These are phyloP conservation scores for Alouatta palliata DNA, from an alignment of 2,113 vertebrate species.

Conservation along the genomic window DNA sequence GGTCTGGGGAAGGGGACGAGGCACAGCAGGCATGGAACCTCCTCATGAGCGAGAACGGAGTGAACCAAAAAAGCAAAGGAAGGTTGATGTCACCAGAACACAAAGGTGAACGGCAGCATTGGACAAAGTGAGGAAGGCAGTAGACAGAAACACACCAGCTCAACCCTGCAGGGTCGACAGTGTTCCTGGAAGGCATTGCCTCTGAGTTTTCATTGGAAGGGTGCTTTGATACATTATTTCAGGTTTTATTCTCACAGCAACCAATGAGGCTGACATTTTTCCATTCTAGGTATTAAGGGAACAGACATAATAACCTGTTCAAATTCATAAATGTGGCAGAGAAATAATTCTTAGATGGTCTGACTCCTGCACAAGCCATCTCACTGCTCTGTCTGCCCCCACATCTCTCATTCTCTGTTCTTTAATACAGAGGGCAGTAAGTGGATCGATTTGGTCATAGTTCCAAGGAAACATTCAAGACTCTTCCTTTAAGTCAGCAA, in stretches of 20 bases:
- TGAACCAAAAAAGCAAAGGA: neutral
- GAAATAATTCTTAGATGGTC: neutral
- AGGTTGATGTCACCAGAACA: neutral
- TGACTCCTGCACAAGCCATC: neutral
- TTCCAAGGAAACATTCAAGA: neutral
- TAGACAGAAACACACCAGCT: neutral
- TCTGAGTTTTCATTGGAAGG: neutral
- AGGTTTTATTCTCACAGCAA: neutral
- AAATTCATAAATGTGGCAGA: neutral
- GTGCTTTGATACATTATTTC: neutral
- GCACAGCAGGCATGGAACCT: too few relatives aligned
- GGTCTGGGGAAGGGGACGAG: too few relatives aligned
- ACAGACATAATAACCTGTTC: neutral
- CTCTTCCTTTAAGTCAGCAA: neutral
- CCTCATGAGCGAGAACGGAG: neutral
- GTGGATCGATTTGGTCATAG: neutral
- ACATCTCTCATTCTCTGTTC: neutral
- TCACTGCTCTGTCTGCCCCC: neutral
- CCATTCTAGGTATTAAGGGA: neutral
- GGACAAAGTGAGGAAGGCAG: accelerated
- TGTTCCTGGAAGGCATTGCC: neutral
- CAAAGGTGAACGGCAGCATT: neutral
- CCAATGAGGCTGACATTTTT: neutral
- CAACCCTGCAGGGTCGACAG: neutral
- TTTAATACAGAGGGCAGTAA: neutral